phyloP scores from a whole-genome alignment of 2,797 vertebrate genomes.

The Limosa lapponica region DNA sequence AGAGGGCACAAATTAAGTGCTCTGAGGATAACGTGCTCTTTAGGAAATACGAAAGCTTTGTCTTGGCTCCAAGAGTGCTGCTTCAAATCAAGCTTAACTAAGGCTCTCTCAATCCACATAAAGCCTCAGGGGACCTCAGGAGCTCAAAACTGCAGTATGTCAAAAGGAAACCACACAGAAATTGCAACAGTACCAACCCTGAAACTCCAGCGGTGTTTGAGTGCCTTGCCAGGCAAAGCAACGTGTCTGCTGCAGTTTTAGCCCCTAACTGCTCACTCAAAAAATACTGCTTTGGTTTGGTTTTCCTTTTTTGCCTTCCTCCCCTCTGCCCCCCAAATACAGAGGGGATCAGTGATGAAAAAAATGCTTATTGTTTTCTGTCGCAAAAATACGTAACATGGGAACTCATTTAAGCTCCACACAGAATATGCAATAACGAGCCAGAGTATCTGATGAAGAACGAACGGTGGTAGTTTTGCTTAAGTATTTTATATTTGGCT shows the following conservation, averaged over 20 bases:
- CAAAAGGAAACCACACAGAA: background rate
- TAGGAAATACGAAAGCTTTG: constrained; percentile 37
- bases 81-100: constrained; percentile 51
- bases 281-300: background rate
- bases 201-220: accelerated
- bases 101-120: constrained; percentile 13
- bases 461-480: background rate
- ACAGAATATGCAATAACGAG: accelerated
- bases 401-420: background rate
- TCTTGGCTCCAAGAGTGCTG: constrained; percentile 10
- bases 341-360: background rate
- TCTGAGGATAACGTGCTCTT: background rate
- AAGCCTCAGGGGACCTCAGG: background rate
- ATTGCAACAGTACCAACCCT: background rate
- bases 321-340: background rate
- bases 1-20: background rate
- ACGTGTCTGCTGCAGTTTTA: background rate
- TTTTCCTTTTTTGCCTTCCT: background rate
- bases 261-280: background rate
- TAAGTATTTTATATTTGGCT: background rate
- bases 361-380: background rate
- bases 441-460: background rate
- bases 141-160: background rate
- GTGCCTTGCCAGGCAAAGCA: background rate
- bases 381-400: background rate